These are phyloP conservation scores for Epinotia nisella DNA, from an alignment of 2,888 invertebrate genomes.

Conservation along the genomic window DNA sequence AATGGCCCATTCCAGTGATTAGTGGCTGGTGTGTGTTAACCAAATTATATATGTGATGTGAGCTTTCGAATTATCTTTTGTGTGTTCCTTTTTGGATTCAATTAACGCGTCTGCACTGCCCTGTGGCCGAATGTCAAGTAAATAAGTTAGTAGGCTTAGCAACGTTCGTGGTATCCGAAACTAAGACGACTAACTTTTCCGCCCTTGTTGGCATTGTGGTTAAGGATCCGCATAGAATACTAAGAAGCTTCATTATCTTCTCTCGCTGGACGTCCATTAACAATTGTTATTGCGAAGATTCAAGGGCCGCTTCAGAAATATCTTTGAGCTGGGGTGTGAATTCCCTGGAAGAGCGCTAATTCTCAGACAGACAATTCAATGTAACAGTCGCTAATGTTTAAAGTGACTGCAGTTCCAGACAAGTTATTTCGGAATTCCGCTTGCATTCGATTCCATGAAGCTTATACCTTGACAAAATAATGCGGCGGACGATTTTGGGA, in stretches of 20 bases:
- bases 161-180: not conserved
- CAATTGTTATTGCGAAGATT: conserved; percentile 65
- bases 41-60: conserved; percentile 35
- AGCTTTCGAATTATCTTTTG: conserved; percentile 31
- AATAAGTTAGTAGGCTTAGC: conserved; percentile 6
- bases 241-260: conserved; percentile 58
- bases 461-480: conserved; percentile 9
- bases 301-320: conserved; percentile 55
- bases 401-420: conserved; percentile 6
- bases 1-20: conserved; percentile 42
- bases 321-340: conserved; percentile 44
- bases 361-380: conserved; percentile 21
- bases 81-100: conserved; percentile 19
- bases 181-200: conserved; percentile 28
- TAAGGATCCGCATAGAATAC: conserved; percentile 50
- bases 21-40: conserved; percentile 41
- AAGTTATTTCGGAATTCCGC: conserved; percentile 22
- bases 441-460: conserved; percentile 20
- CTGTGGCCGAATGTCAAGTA: not conserved
- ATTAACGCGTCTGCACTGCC: not conserved
- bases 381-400: not conserved
- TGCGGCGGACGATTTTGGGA: not conserved
- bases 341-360: conserved; percentile 31
- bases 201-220: conserved; percentile 17
- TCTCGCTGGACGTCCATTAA: conserved; percentile 65